Base-by-base conservation (phyloP, 2,113 vertebrate species). In the Tachycineta bicolor region DNA sequence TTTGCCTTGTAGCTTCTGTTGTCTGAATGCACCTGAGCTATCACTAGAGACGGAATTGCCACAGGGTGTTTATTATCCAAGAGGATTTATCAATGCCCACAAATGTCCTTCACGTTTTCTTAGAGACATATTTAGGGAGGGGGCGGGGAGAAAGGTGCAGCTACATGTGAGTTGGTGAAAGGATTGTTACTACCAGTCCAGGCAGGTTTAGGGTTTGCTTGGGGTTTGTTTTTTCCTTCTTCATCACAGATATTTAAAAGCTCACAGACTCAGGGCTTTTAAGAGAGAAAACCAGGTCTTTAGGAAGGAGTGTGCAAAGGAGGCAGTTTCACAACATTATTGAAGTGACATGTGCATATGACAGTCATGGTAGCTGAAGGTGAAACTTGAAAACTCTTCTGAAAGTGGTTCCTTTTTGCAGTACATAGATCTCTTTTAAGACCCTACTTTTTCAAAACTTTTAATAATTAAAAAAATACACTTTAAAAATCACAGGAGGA, bases 21-120 rank as follows among this genome's bases (percentile, higher is more conserved):
- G 37, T 28, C n/a, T 87, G 55, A 65, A 85, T 33, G 28, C 83
- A 94, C 55, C 89, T 90, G 71, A 93, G 34, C 55, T 73, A 80
- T 53, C 70, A 13, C 44, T 23, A 25, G 16, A 74, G 26, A 59
- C 4, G 3, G 44, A 90, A 65, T 19, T 3, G 1, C 44, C n/a
- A 46, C 2, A 3, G 2, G 12, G 6, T 63, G 43, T 83, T 92
- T 77, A 34, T 74, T 88, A 94, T 46, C 39, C 33, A 58, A 58
- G 18, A 12, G 16, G 19, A 70, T 83, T 77, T 83, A 78, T 70
- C 55, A 33, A 6, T 59, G 47, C 10, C 24, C 29, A 67, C 18
- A 63, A 59, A 34, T 10, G 44, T 34, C 28, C 9, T 56, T 71
- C 7, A n/a, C 29, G 18, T 24, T 76, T 39, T 44, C 71, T 89